Base-by-base conservation (phyloP, 2,113 vertebrate genomes). In the Tyto alba region DNA sequence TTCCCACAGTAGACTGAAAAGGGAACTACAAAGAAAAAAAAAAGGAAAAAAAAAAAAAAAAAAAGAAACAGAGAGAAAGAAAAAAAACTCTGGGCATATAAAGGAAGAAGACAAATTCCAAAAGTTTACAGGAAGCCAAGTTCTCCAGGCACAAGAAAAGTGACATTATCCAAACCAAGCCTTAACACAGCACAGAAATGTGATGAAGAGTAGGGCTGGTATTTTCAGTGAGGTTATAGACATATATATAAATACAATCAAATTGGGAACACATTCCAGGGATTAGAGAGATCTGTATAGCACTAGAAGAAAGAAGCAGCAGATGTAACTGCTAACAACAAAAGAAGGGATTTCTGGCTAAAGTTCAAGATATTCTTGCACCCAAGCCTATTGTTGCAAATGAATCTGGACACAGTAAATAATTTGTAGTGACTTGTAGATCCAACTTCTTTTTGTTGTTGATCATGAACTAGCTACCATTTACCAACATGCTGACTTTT, bases 231-330 rank as follows among this genome's bases (percentile, higher is more conserved):
- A 94, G 66, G 29, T 50, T 86, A 86, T 67, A 96, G 95, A 88
- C 95, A 89, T 88, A 64, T 92, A 96, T 96, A 95, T 96, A 97
- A 97, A 98, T 97, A 93, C 73, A 96, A 79, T 88, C 79, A 94
- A 97, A 97, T 98, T 96, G 74, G 88, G 89, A 98, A 95, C 95
- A 97, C 77, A 97, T 98, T 98, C 94, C 75, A 80, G 85, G 90
- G 96, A 98, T 98, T 97, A 98, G 84, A 97, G 92, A 93, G 96
- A 96, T 98, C 97, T 97, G 76, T 57, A 6, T 86, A 96, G 82
- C 81, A 80, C 71, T 88, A 83, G 90, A 97, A 96, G 91, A 96
- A 96, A 95, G 91, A 78, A 94, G 69, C 74, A 94, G 64, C 90
- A 95, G 92, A 96, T 95, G 93, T 84, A 95, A 96, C 78, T 88